These are phyloP conservation scores for Epiblema foenella DNA, from an alignment of 2,888 invertebrate species.

Conservation along the genomic window DNA sequence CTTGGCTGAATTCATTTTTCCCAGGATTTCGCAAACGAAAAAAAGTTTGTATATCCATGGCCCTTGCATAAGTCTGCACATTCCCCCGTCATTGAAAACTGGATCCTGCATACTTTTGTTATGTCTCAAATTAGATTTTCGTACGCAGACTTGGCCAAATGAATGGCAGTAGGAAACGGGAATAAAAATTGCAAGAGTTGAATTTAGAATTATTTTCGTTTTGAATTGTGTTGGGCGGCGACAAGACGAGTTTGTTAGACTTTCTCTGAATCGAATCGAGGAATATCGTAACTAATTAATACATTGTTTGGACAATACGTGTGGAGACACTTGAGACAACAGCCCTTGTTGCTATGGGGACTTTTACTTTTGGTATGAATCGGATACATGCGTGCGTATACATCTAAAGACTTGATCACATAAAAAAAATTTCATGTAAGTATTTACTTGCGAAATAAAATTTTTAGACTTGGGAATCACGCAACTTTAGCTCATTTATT, in stretches of 20 bases:
- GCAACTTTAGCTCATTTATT: too few relatives aligned
- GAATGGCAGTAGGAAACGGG: constrained; percentile 19
- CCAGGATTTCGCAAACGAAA: constrained; percentile 53
- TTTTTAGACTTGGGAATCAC: too few relatives aligned
- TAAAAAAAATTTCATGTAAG: too few relatives aligned
- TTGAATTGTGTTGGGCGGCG: constrained; percentile 41
- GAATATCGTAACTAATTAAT: constrained; percentile 72
- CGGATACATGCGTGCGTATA: background rate
- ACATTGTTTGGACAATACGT: constrained; percentile 60
- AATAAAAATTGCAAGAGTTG: constrained; percentile 22
- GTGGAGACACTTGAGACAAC: constrained; percentile 49
- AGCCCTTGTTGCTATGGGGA: constrained; percentile 46
- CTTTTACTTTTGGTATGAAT: constrained; percentile 43
- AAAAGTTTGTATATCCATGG: constrained; percentile 48
- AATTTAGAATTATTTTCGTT: constrained; percentile 23
- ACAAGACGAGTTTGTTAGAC: constrained; percentile 57
- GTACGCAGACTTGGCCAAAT: constrained; percentile 3
- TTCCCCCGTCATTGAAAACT: background rate
- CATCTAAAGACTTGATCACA: too few relatives aligned
- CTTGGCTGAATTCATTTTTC: constrained; percentile 57
- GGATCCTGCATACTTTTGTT: background rate
- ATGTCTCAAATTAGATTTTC: constrained; percentile 8
- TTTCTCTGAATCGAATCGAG: constrained; percentile 76
- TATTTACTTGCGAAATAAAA: too few relatives aligned
- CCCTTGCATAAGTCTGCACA: constrained; percentile 31